These are phyloP conservation scores for Neocloeon triangulifer DNA, from an alignment of 1,140 invertebrate genomes.

Conservation along the genomic window DNA sequence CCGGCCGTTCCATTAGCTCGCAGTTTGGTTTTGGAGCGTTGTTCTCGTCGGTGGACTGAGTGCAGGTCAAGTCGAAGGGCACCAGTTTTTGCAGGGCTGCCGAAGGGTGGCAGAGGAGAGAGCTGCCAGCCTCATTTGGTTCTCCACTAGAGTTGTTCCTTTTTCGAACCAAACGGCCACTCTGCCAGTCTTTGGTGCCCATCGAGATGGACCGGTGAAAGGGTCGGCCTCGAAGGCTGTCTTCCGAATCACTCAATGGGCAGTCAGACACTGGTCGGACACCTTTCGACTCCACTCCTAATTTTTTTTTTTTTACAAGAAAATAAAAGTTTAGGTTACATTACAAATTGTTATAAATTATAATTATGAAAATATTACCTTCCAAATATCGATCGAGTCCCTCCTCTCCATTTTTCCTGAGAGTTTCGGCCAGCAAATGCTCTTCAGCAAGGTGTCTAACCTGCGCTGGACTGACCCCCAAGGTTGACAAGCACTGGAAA, in stretches of 20 bases:
- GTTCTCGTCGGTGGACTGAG: conserved; percentile 20
- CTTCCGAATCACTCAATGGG: conserved; percentile 27
- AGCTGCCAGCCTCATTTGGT: conserved; percentile 41
- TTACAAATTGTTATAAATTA: too few species aligned
- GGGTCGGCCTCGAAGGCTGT: conserved; percentile 24
- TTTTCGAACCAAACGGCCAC: conserved; percentile 35
- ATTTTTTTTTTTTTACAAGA: too few species aligned
- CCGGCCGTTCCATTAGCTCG: conserved; percentile 34
- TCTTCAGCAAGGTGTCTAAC: conserved; percentile 23
- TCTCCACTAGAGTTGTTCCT: conserved; percentile 49
- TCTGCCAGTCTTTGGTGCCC: conserved; percentile 31
- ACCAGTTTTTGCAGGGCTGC: conserved; percentile 47
- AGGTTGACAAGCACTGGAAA: conserved; percentile 51
- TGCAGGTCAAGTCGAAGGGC: conserved; percentile 29
- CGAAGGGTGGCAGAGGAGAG: conserved; percentile 62
- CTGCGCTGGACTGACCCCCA: conserved; percentile 30
- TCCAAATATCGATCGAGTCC: conserved; percentile 3
- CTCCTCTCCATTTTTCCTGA: conserved; percentile 13
- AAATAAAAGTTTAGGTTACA: too few species aligned
- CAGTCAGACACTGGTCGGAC: conserved; percentile 29
- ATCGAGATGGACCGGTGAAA: conserved; percentile 46
- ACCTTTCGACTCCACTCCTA: too few species aligned
- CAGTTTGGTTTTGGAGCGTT: too few species aligned
- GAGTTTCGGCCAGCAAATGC: conserved; percentile 25
- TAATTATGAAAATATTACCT: background rate